Conservation (phyloP, 2,113 vertebrate genomes). For the Sceloporus tristichus region DNA sequence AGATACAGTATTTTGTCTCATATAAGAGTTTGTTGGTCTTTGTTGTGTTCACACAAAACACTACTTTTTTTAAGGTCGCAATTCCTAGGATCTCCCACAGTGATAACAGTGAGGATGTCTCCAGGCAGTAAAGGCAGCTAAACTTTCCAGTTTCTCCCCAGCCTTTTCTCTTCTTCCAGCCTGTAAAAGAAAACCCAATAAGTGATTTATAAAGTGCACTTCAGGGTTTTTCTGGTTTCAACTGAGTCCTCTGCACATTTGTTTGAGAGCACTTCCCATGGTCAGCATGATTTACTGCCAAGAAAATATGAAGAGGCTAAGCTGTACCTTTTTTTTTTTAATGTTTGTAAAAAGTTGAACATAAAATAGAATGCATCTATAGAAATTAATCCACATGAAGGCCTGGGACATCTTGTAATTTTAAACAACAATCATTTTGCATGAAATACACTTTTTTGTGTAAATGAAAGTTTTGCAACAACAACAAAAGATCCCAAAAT, state of each 20-base stretch:
- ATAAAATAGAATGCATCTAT: neutral
- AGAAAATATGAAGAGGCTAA: neutral
- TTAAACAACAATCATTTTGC: neutral
- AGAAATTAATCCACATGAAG: neutral
- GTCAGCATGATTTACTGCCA: neutral
- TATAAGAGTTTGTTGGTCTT: neutral
- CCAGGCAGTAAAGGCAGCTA: neutral
- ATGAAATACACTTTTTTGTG: too few relatives aligned
- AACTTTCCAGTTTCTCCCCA: neutral
- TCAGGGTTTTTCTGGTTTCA: neutral
- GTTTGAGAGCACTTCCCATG: neutral
- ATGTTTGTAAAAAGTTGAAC: slow-evolving; percentile 4
- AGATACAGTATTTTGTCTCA: neutral
- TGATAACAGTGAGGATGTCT: neutral
- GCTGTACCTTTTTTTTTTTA: neutral
- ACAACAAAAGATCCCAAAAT: too few relatives aligned
- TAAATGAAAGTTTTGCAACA: too few relatives aligned
- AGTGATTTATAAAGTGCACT: neutral
- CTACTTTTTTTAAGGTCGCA: neutral
- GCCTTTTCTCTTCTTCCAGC: neutral
- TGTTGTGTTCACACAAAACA: neutral
- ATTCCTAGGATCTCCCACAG: neutral
- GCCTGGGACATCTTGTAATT: too few relatives aligned
- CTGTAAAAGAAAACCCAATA: neutral
- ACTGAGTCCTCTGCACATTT: neutral